Evolutionary conservation across 2,888 invertebrate species (phyloP), one percentile per base, ranked within the genome.

Genomic region (Brachyopa scutellaris): DNA sequence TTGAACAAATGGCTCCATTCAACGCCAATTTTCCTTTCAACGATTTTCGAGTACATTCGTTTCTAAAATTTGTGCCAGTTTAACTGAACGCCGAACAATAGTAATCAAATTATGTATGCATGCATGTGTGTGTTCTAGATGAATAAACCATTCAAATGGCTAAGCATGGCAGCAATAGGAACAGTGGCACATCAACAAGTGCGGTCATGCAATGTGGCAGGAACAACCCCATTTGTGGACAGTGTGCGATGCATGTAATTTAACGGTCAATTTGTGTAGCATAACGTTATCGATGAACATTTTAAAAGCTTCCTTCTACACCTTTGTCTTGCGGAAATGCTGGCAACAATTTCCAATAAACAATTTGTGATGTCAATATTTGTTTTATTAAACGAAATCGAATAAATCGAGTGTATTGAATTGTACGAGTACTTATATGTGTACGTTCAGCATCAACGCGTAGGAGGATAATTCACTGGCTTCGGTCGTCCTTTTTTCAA

Each of bases 21-120:
- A 36, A 36, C 21, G 36, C 36, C 53, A 11, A 21, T 6, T 21
- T 33, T 33, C 9, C 15, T 19, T n/a, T 11, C 29, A 11, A 11
- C 19, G n/a, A n/a, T n/a, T n/a, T n/a, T n/a, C n/a, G n/a, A n/a
- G n/a, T n/a, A n/a, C n/a, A n/a, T n/a, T n/a, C n/a, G n/a, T n/a
- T n/a, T n/a, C 19, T 36, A 36, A 36, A 53, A 36, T 55, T 21
- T 13, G 21, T 9, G 21, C 36, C 21, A 55, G 47, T 57, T 47
- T 15, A 26, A 47, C 57, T 36, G 69, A 69, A 69, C 57, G 38
- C 33, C 36, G 36, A 67, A 36, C 26, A 33, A 47, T 40, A 57
- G 45, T 69, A 38, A 55, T 55, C 23, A 38, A 21, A 55, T 36
- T 23, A 13, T 11, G 11, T 38, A n/a, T n/a, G n/a, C n/a, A n/a